Percentiles rank a stretch among this genome's conserved stretches.
Conservation (phyloP, 2,888 invertebrate species). For the Ganaspis brasiliensis region DNA sequence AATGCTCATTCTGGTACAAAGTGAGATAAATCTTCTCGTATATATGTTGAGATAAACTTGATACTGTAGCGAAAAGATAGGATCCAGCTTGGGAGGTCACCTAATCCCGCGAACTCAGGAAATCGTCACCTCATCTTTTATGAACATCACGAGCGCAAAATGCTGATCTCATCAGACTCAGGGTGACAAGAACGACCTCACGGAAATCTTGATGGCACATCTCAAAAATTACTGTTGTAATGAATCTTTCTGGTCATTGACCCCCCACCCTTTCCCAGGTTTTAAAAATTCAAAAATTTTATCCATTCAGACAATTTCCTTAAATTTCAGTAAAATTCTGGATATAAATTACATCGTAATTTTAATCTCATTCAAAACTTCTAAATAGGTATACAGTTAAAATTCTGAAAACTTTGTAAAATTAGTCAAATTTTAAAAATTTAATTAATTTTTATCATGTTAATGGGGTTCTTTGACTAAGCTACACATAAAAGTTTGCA, state of each 20-base stretch:
- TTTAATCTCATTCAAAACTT: too few relatives aligned
- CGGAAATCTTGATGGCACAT: constrained; percentile 60
- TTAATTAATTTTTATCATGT: too few relatives aligned
- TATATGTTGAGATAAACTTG: constrained; percentile 8
- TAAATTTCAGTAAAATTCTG: too few relatives aligned
- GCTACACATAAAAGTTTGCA: background rate
- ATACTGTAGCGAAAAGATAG: constrained; percentile 9
- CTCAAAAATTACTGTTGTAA: constrained; percentile 57
- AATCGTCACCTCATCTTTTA: constrained; percentile 62
- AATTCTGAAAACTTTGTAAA: too few relatives aligned
- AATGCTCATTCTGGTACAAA: background rate
- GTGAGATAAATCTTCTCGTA: background rate
- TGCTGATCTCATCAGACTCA: constrained; percentile 62
- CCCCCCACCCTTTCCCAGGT: constrained; percentile 47
- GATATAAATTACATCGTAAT: too few relatives aligned
- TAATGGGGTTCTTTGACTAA: background rate
- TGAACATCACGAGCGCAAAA: constrained; percentile 55
- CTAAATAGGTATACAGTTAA: too few relatives aligned
- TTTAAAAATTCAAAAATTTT: constrained; percentile 13
- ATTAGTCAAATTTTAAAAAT: too few relatives aligned
- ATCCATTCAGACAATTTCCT: background rate
- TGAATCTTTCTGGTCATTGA: constrained; percentile 72
- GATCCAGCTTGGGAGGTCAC: constrained; percentile 30
- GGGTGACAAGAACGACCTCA: constrained; percentile 63
- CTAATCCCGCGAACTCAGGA: constrained; percentile 55